Conservation (phyloP, 2,888 invertebrate genomes). For the Taenaris catops region DNA sequence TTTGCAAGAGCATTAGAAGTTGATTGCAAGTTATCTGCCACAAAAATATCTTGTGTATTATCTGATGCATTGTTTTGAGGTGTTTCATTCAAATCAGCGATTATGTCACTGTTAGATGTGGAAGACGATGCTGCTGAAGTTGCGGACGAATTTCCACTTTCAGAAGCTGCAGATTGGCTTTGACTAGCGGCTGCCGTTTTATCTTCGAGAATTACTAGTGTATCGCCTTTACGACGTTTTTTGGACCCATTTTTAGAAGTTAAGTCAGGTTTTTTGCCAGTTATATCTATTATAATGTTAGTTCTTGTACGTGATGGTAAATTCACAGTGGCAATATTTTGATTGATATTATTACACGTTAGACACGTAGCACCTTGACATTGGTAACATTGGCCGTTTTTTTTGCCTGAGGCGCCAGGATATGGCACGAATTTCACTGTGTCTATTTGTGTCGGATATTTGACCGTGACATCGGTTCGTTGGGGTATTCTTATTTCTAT, state of each 20-base stretch:
- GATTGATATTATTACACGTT: constrained; percentile 18
- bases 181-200: constrained; percentile 24
- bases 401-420: constrained; percentile 16
- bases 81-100: constrained; percentile 24
- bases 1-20: constrained; percentile 16
- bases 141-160: constrained; percentile 16
- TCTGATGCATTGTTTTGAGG: constrained; percentile 12
- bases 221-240: constrained; percentile 15
- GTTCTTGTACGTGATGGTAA: constrained; percentile 19
- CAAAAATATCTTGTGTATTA: constrained; percentile 25
- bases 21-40: constrained; percentile 24
- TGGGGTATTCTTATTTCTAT: constrained; percentile 29
- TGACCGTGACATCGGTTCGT: constrained; percentile 26
- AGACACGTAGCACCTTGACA: constrained; percentile 18
- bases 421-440: constrained; percentile 28
- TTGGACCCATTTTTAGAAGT: no score
- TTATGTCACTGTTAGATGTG: constrained; percentile 21
- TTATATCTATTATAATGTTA: constrained; percentile 35
- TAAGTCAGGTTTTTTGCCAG: constrained; percentile 11
- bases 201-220: constrained; percentile 25
- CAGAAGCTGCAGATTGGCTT: constrained; percentile 19
- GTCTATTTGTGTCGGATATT: constrained; percentile 25
- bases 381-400: constrained; percentile 14
- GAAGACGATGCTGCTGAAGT: constrained; percentile 24
- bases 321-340: constrained; percentile 1